Conservation (phyloP, 2,113 vertebrate genomes). For the cat (Felis catus) region F.catus_Fca126_mat1.0 CM031420.1:29003501-29004000, state of each 20-base stretch:
- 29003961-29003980: constrained; percentile 95
- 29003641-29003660: neutral
- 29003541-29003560: neutral
- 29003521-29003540: neutral
- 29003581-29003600: neutral
- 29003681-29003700: neutral
- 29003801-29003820: neutral
- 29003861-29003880: constrained; percentile 94
- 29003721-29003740: neutral
- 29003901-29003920: constrained; percentile 94
- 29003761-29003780: neutral
- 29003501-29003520: neutral
- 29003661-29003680: constrained; percentile 13
- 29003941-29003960: constrained; percentile 96
- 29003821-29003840: neutral
- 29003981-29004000: constrained; percentile 92
- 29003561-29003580: neutral
- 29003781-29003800: neutral
- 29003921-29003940: constrained; percentile 97
- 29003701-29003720: neutral
- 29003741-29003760: neutral
- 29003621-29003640: neutral
- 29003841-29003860: constrained; percentile 93
- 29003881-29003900: constrained; percentile 96
- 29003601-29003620: neutral